Evolutionary conservation across 1,140 invertebrate species (phyloP), one percentile per base, ranked within the genome.

Genomic region (Hermetia illucens): DNA sequence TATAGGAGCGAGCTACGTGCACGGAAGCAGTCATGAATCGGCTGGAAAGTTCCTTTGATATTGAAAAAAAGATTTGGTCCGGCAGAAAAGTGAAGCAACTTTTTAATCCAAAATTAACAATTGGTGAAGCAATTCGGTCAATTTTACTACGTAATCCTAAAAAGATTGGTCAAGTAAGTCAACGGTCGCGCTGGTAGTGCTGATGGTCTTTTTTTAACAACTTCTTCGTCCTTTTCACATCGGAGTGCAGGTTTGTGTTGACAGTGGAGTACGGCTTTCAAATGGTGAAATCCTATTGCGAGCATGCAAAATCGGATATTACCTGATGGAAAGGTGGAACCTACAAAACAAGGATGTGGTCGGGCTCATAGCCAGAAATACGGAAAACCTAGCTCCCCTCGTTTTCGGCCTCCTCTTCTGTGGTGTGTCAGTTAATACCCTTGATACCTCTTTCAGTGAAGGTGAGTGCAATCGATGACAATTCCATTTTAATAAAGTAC

Each of bases 11-110:
- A n/a, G n/a, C n/a, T n/a, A n/a, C n/a, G n/a, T n/a, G n/a, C n/a
- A n/a, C n/a, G n/a, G n/a, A n/a, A n/a, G n/a, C n/a, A n/a, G n/a
- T n/a, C n/a, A n/a, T n/a, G n/a, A n/a, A n/a, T n/a, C n/a, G n/a
- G n/a, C n/a, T n/a, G n/a, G n/a, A n/a, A n/a, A n/a, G n/a, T n/a
- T n/a, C n/a, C n/a, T n/a, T n/a, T n/a, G n/a, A 56, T 40, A 43
- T 49, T 18, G 50, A 48, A 12, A 44, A 52, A 32, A 52, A 54
- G 25, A 52, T 52, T 5, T 56, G 53, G 53, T 39, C 29, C 5
- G 53, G 53, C 2, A 53, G 49, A 2, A 40, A 1, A 46, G 49
- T 36, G n/a, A 56, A 55, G 43, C 49, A 56, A 16, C 47, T 52
- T 24, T 55, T 53, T 21, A 49, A 46, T 4, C 45, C 52, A 10